Base-by-base conservation (phyloP, 2,113 vertebrate genomes). In the Steatornis caripensis region DNA sequence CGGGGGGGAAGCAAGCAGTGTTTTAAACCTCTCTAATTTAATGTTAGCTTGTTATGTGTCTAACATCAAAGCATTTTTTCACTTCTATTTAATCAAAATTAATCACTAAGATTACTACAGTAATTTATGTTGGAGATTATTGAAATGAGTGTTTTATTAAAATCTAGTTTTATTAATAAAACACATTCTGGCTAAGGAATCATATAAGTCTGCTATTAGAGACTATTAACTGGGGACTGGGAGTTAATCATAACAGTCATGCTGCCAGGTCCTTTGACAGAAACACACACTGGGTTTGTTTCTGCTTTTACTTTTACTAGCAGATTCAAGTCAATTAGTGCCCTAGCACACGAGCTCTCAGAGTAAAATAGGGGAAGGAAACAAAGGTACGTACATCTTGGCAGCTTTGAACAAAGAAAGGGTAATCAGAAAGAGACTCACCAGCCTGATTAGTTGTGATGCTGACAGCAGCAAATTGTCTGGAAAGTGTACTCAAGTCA, bases 361-460 rank as follows among this genome's bases (percentile, higher is more conserved):
- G 53, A 34, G 53, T 9, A 45, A 29, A 81, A 43, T 0, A n/a
- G 34, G 45, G 39, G 45, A 84, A 37, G 51, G 41, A 34, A 75
- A 81, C 23, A 66, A 71, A 83, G 75, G 48, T 13, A 34, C 36
- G 1, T 12, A 19, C 39, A 27, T 4, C 30, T 51, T 34, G 15
- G 26, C 7, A 55, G 58, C 27, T 61, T 5, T 16, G 24, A 34
- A 6, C 30, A 54, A 13, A 82, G 65, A 23, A 53, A 48, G 10
- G 16, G 15, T 6, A 51, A 64, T 43, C 34, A 9, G n/a, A 15
- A 12, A 4, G 76, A 30, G 72, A 98, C 98, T 98, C 96, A 99
- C 99, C 99, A 27, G 99, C 99, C 98, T 99, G 99, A 94, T 99
- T 99, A 34, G 99, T 99, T 15, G 99, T 99, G 97, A 99, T 99